Conservation (phyloP, 2,113 vertebrate species). For the Uria lomvia region DNA sequence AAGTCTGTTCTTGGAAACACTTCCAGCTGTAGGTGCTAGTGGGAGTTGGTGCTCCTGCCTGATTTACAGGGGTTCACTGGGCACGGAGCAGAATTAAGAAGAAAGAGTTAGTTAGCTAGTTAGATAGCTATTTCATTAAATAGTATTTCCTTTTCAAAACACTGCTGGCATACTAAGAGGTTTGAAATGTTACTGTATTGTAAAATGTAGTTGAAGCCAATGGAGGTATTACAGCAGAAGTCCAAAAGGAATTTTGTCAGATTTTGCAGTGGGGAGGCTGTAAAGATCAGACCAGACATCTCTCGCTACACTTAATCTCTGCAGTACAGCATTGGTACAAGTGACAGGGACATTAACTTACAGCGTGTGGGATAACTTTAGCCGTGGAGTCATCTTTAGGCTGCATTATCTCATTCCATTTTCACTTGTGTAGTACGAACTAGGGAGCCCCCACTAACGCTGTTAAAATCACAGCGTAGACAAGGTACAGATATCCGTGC, state of each 20-base stretch:
- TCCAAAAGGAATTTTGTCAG: background rate
- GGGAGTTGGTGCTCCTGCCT: background rate
- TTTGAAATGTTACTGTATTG: background rate
- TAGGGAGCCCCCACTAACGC: background rate
- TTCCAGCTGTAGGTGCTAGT: background rate
- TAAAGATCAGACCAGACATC: background rate
- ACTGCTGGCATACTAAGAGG: background rate
- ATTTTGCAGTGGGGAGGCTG: background rate
- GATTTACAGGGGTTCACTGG: background rate
- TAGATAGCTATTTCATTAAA: background rate
- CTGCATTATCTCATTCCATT: background rate
- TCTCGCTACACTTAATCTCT: background rate
- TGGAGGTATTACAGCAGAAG: background rate
- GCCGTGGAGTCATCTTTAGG: background rate
- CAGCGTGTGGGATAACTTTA: background rate
- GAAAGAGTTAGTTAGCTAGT: too few species aligned
- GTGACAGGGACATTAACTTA: background rate
- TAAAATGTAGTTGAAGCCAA: background rate
- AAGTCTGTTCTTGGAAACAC: background rate
- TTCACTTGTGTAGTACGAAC: background rate
- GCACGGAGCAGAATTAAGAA: background rate
- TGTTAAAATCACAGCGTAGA: background rate
- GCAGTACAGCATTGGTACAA: background rate
- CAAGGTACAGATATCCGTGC: background rate
- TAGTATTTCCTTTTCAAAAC: background rate